Evolutionary conservation across 2,888 invertebrate species (phyloP).

Genomic region (Epicampocera succincta): DNA sequence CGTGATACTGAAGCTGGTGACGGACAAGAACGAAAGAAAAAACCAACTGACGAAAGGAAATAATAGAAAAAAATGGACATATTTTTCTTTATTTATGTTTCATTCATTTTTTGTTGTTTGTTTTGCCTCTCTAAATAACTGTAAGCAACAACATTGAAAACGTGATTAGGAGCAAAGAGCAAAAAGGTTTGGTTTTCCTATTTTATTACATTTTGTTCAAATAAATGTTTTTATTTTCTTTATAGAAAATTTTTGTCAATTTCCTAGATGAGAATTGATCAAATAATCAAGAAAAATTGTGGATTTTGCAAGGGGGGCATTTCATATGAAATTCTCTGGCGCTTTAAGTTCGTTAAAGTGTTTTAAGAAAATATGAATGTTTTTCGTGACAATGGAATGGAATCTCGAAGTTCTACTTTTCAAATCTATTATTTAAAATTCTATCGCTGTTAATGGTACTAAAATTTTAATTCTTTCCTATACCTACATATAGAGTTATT

Average conservation of each 20-base stretch:
- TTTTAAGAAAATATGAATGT: no score
- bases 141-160: slow-evolving; percentile 58
- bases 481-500: no score
- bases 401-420: no score
- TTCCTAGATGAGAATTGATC: slow-evolving; percentile 50
- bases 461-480: no score
- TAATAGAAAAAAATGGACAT: slow-evolving; percentile 45
- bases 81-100: slow-evolving; percentile 21
- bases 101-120: neutral
- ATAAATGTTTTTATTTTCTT: slow-evolving; percentile 20
- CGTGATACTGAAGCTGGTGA: slow-evolving; percentile 9
- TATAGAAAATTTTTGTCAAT: slow-evolving; percentile 58
- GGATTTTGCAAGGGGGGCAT: neutral
- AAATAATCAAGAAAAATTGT: slow-evolving; percentile 52
- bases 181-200: slow-evolving; percentile 50
- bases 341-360: no score
- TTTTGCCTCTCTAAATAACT: slow-evolving; percentile 10
- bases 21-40: neutral
- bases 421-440: no score
- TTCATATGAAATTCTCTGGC: no score
- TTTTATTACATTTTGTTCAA: slow-evolving; percentile 23
- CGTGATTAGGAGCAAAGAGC: slow-evolving; percentile 61
- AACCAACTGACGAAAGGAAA: slow-evolving; percentile 44
- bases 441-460: no score
- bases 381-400: no score